These are phyloP conservation scores for Phaedon cochleariae DNA, from an alignment of 2,888 invertebrate genomes.

Conservation along the genomic window DNA sequence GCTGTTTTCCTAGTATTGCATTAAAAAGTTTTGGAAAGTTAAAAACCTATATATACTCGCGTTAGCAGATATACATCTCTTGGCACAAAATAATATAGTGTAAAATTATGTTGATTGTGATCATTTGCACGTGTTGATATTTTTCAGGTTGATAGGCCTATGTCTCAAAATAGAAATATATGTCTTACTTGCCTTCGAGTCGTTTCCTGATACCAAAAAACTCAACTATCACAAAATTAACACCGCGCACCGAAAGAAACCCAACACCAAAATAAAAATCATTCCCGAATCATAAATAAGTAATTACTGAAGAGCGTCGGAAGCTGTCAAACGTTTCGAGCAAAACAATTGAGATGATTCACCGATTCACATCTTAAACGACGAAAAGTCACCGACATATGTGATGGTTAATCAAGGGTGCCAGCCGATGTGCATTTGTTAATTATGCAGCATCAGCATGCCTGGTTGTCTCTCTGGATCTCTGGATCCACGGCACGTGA, in stretches of 20 bases:
- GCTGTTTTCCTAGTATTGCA: too few species aligned
- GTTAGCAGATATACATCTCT: neutral
- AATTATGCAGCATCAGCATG: conserved; percentile 37
- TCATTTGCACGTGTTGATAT: neutral
- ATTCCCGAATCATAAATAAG: neutral
- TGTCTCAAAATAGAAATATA: neutral
- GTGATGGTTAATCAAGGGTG: conserved; percentile 42
- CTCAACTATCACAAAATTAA: neutral
- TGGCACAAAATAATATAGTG: neutral
- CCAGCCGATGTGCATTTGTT: conserved; percentile 38
- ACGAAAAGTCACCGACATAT: conserved; percentile 22
- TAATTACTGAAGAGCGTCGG: conserved; percentile 14
- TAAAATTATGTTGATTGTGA: neutral
- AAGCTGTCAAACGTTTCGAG: conserved; percentile 16
- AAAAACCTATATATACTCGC: neutral
- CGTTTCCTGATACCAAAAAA: neutral
- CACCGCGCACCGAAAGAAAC: neutral
- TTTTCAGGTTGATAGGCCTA: neutral
- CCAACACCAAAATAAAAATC: neutral
- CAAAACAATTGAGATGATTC: conserved; percentile 28
- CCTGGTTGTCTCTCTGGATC: conserved; percentile 46
- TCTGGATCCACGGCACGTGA: conserved; percentile 44
- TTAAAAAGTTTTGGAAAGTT: too few species aligned
- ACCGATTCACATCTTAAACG: conserved; percentile 36
- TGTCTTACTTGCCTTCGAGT: neutral